A percentile compares a stretch with the other conserved stretches of the same genome.
These are phyloP conservation scores for Drosophila neutralis DNA, from an alignment of 2,888 invertebrate genomes.

Conservation along the genomic window DNA sequence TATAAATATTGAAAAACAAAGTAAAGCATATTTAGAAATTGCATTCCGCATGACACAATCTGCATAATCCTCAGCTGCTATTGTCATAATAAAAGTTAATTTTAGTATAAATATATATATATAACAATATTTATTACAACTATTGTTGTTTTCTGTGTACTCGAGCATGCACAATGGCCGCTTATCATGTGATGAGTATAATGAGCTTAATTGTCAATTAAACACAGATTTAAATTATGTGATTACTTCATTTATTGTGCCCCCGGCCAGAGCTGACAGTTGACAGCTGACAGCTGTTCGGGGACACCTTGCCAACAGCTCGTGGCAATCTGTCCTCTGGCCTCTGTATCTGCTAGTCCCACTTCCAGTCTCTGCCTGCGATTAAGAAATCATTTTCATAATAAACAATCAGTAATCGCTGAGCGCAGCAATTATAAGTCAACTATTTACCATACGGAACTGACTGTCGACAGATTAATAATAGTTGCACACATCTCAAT, in stretches of 20 bases:
- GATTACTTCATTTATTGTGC: conserved; percentile 68
- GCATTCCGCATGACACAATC: background rate
- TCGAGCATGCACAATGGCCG: conserved; percentile 49
- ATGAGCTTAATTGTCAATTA: conserved; percentile 76
- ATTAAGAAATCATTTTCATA: conserved; percentile 32
- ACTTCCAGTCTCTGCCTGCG: background rate
- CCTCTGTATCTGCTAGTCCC: conserved; percentile 35
- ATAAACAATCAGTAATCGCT: conserved; percentile 51
- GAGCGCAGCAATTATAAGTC: too few species aligned
- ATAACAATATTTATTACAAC: conserved; percentile 1
- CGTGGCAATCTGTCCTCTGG: conserved; percentile 18
- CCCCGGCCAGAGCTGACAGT: conserved; percentile 12
- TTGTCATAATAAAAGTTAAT: background rate
- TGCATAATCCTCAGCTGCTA: background rate
- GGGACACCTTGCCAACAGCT: conserved; percentile 33
- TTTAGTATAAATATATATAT: background rate
- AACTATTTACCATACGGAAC: conserved; percentile 31
- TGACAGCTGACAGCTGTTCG: conserved; percentile 3
- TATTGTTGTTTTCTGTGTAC: conserved; percentile 29
- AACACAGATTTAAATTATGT: conserved; percentile 74
- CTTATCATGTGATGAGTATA: conserved; percentile 57
- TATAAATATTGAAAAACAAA: background rate
- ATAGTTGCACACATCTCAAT: conserved; percentile 19
- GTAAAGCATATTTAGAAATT: too few species aligned
- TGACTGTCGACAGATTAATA: conserved; percentile 18